These are phyloP conservation scores for Anguilla rostrata DNA, from an alignment of 2,113 vertebrate species.

Conservation along the genomic window DNA sequence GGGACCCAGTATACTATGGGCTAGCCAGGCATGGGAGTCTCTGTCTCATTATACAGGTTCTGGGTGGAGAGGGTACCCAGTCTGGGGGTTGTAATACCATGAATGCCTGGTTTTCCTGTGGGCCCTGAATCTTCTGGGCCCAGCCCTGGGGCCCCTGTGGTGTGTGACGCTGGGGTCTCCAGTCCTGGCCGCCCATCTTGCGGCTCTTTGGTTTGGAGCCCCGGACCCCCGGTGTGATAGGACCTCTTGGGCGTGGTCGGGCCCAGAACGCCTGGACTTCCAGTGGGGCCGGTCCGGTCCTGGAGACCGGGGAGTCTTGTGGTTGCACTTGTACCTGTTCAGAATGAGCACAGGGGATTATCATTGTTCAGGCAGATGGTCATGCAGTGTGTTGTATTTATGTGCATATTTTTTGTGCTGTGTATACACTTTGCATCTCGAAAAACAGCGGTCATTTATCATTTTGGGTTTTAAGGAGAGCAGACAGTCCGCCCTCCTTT, in stretches of 20 bases:
- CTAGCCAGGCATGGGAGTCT: conserved; percentile 36
- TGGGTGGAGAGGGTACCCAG: conserved; percentile 6
- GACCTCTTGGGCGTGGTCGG: conserved; percentile 27
- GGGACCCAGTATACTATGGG: conserved; percentile 50
- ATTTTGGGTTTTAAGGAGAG: too few relatives aligned
- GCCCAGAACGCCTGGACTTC: conserved; percentile 45
- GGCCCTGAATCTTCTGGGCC: conserved; percentile 27
- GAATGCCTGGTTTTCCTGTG: conserved; percentile 47
- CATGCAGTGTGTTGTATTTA: background rate
- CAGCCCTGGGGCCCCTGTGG: conserved; percentile 27
- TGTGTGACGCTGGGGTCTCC: conserved; percentile 19
- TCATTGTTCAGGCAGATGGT: background rate
- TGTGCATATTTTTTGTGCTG: background rate
- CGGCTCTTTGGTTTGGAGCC: conserved; percentile 47
- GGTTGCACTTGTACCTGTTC: conserved; percentile 50
- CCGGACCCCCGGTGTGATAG: conserved; percentile 47
- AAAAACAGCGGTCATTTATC: background rate
- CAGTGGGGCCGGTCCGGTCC: conserved; percentile 53
- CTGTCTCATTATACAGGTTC: conserved; percentile 14
- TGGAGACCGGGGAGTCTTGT: conserved; percentile 53
- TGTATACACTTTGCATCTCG: background rate
- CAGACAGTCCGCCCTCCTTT: too few relatives aligned
- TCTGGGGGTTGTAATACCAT: conserved; percentile 31
- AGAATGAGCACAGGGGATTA: background rate
- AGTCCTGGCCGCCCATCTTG: conserved; percentile 56